Evolutionary conservation across 2,113 vertebrate genomes (phyloP).

Genomic region (Sinocyclocheilus rhinocerous): DNA sequence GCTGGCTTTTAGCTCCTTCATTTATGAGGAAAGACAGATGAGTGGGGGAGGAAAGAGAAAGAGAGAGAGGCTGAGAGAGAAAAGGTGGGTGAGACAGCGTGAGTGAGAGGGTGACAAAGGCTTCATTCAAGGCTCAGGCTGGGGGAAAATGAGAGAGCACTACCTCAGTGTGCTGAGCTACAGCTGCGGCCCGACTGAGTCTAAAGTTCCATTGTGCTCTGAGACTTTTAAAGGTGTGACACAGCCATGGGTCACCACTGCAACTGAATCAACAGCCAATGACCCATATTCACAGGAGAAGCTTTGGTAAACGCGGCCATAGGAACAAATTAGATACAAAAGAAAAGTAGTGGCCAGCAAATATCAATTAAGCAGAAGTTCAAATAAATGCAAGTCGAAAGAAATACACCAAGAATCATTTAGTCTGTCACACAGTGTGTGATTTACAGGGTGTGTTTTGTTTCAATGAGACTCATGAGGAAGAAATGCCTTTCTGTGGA

Average conservation of each 20-base stretch:
- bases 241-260: constrained; percentile 44
- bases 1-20: constrained; percentile 30
- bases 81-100: constrained; percentile 45
- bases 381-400: background rate
- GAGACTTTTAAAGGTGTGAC: constrained; percentile 53
- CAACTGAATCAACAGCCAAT: constrained; percentile 32
- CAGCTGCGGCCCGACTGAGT: constrained; percentile 25
- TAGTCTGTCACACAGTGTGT: background rate
- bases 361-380: background rate
- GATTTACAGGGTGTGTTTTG: constrained; percentile 56
- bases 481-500: constrained; percentile 43
- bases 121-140: constrained; percentile 52
- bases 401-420: background rate
- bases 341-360: background rate
- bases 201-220: constrained; percentile 54
- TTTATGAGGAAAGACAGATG: constrained; percentile 45
- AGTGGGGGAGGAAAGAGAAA: constrained; percentile 32
- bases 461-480: constrained; percentile 41
- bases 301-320: no score
- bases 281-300: constrained; percentile 17
- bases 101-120: constrained; percentile 54
- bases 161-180: constrained; percentile 40
- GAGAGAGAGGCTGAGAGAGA: constrained; percentile 44
- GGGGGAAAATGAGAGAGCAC: constrained; percentile 42
- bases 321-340: background rate